Evolutionary conservation across 2,888 invertebrate species (phyloP), one percentile per base, ranked within the genome.

Genomic region (Standfussiana lucernea): DNA sequence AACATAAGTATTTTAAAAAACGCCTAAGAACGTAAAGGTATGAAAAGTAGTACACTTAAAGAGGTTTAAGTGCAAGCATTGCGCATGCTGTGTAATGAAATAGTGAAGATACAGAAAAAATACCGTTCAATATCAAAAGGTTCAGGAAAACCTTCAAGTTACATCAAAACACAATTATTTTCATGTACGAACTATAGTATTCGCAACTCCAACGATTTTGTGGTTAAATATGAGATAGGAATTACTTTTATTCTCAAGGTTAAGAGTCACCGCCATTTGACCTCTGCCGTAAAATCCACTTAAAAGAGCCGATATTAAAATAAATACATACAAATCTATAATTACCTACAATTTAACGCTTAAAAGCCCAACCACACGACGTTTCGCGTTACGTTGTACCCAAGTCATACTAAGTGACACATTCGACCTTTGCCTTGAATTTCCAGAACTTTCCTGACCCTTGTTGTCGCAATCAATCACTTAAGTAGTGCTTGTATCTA

Each of bases 401-500:
- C 45, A 82, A 70, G 70, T 70, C 66, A 77, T 61, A 45, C 1
- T 35, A 56, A 50, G 53, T 77, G 66, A 67, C 70, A 70, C 28
- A 62, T 56, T 71, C 5, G 66, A 80, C 82, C 77, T 82, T 82
- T 50, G 42, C n/a, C 28, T 21, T 40, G 21, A 75, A 59, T 66
- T 32, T 67, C 42, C 40, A 18, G 32, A 66, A 66, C 67, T 59
- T 64, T 10, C 40, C 81, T 50, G 61, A 35, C 69, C 66, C n/a
- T 47, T 28, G 32, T 77, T 35, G 37, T 47, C 47, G 35, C 28
- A 42, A 62, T 70, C 70, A 56, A 80, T 77, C 66, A 77, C 66
- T 18, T 82, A 35, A 80, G 50, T 50, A 32, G 56, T 68, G 24
- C 40, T 37, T 42, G 18, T 28, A 32, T 18, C n/a, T 21, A 42